phyloP scores from a whole-genome alignment of 2,113 vertebrate genomes.

The Phaethornis superciliosus region DNA sequence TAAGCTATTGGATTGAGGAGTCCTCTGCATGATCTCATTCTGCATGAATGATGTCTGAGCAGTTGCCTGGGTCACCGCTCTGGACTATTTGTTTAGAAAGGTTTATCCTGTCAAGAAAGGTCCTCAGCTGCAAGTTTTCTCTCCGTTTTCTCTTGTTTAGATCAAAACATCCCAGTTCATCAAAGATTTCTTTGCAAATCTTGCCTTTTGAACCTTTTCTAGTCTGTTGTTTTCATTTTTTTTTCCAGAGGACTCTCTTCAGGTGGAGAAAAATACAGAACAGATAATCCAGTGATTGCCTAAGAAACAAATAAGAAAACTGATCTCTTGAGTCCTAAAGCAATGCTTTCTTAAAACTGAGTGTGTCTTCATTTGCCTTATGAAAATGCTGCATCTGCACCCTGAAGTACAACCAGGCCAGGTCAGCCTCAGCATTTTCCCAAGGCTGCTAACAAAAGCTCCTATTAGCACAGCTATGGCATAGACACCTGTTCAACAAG shows the following conservation, averaged over 20 bases:
- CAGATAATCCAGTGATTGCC: neutral
- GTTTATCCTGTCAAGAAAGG: neutral
- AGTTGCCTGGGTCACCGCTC: accelerated
- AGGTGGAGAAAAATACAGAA: neutral
- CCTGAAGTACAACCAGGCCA: neutral
- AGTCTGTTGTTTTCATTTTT: neutral
- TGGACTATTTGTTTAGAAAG: neutral
- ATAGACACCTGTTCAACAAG: neutral
- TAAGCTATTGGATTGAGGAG: neutral
- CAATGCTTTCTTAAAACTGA: neutral
- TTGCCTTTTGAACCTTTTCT: neutral
- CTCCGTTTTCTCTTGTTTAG: neutral
- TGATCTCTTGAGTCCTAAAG: neutral
- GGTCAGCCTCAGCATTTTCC: neutral
- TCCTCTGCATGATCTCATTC: neutral
- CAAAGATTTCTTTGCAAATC: neutral
- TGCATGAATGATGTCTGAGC: neutral
- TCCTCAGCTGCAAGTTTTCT: neutral
- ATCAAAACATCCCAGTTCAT: neutral
- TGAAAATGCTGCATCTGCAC: neutral
- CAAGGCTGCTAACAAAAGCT: neutral
- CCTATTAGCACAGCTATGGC: neutral
- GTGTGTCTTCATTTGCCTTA: neutral
- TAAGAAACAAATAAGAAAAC: neutral
- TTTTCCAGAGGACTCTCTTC: accelerated